Percentiles rank a stretch among this genome's conserved stretches.
Conservation (phyloP, 2,797 vertebrate genomes). For the Ispidina lecontei region DNA sequence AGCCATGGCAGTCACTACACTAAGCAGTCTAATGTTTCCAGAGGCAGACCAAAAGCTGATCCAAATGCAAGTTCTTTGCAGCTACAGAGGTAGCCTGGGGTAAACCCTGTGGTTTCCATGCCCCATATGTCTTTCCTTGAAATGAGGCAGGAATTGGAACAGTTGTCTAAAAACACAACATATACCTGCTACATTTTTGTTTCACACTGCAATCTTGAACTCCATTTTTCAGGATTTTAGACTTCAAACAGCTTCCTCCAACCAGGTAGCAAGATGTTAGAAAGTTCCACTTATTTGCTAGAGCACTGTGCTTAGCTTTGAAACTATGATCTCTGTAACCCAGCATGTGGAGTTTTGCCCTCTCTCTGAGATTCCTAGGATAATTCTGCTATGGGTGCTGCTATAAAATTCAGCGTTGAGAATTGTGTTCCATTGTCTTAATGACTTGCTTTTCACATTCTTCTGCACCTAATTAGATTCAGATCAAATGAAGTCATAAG, state of each 20-base stretch:
- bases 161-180: neutral
- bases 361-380: neutral
- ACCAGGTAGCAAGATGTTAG: neutral
- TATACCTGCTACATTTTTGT: neutral
- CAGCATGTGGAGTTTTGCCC: neutral
- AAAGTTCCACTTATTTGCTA: neutral
- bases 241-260: neutral
- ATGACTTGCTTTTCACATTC: constrained; percentile 44
- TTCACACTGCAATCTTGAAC: neutral
- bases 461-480: constrained; percentile 53
- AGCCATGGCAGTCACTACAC: neutral
- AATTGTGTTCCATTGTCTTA: constrained; percentile 15
- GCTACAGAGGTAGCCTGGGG: neutral
- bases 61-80: neutral
- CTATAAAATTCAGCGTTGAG: neutral
- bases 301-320: neutral
- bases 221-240: neutral
- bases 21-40: neutral
- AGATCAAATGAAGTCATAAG: constrained; percentile 61
- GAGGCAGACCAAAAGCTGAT: neutral
- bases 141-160: neutral
- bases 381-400: neutral
- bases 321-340: neutral
- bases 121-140: neutral
- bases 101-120: neutral